phyloP scores from a whole-genome alignment of 1,140 invertebrate species.

The Lepidurus packardi region DNA sequence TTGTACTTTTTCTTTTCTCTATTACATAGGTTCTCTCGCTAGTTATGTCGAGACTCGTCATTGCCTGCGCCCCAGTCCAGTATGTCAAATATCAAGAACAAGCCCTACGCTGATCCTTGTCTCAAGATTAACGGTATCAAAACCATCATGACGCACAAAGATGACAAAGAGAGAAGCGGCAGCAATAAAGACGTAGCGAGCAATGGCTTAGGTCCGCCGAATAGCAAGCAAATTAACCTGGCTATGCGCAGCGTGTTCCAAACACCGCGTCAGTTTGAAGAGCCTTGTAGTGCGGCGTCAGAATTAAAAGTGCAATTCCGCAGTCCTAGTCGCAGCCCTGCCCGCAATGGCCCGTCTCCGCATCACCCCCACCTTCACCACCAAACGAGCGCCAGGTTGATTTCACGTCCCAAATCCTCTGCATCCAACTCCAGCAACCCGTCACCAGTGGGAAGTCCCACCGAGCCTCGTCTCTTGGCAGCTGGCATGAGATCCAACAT shows the following conservation, averaged over 20 bases:
- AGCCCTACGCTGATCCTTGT: not conserved
- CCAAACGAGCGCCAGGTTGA: conserved; percentile 12
- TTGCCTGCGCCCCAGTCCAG: not conserved
- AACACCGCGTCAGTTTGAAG: conserved; percentile 31
- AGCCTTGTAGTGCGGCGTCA: not conserved
- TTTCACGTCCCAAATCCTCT: conserved; percentile 10
- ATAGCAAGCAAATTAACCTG: conserved; percentile 26
- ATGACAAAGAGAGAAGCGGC: conserved; percentile 1
- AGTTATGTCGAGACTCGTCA: conserved; percentile 2
- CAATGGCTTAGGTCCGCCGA: conserved; percentile 25
- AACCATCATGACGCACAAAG: not conserved
- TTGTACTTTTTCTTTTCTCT: not conserved
- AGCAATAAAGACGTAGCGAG: not conserved
- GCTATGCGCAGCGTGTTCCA: conserved; percentile 29
- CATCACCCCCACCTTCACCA: not conserved
- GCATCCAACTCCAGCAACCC: conserved; percentile 21
- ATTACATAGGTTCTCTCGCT: not conserved
- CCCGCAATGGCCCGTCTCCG: conserved; percentile 14
- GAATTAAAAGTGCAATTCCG: conserved; percentile 13
- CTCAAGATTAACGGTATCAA: not conserved
- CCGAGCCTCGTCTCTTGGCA: not conserved
- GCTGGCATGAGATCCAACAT: not conserved
- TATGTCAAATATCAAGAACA: not conserved
- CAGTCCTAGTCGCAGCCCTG: conserved; percentile 32
- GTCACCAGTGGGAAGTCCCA: not conserved